Percentiles rank a stretch among this genome's conserved stretches.
These are phyloP conservation scores for Typhlomys cinereus DNA, from an alignment of 2,113 vertebrate species.

Conservation along the genomic window DNA sequence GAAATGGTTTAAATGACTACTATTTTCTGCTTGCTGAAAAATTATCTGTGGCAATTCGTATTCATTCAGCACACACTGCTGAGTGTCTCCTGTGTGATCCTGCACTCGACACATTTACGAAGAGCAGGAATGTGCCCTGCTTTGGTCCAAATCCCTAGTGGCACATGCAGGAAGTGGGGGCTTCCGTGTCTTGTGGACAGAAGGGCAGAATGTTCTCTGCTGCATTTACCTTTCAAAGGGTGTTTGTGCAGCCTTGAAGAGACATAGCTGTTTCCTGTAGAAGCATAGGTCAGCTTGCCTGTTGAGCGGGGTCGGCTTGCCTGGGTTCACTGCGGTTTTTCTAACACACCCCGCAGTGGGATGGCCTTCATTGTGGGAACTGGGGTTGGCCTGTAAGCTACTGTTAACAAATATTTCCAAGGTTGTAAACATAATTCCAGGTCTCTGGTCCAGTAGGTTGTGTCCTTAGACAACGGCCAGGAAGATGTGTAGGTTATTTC, in stretches of 20 bases:
- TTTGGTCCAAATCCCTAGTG: background rate
- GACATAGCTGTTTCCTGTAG: background rate
- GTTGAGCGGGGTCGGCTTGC: background rate
- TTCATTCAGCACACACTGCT: background rate
- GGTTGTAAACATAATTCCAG: background rate
- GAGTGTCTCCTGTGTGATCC: background rate
- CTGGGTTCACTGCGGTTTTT: background rate
- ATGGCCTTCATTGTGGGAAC: background rate
- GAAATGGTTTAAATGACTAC: constrained; percentile 2
- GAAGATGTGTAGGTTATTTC: background rate
- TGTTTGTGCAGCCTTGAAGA: background rate
- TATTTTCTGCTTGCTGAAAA: constrained; percentile 16
- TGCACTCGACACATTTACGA: background rate
- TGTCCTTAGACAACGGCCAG: background rate
- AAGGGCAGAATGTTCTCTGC: background rate
- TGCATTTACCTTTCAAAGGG: background rate
- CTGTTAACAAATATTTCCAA: background rate
- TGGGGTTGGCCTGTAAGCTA: background rate
- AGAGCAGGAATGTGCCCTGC: background rate
- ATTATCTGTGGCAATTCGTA: background rate
- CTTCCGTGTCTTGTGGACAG: background rate
- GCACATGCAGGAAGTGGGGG: background rate
- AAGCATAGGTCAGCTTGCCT: background rate
- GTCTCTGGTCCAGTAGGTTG: background rate
- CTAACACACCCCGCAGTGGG: background rate